Evolutionary conservation across 2,888 invertebrate genomes (phyloP).

Genomic region (Coremacera marginata): DNA sequence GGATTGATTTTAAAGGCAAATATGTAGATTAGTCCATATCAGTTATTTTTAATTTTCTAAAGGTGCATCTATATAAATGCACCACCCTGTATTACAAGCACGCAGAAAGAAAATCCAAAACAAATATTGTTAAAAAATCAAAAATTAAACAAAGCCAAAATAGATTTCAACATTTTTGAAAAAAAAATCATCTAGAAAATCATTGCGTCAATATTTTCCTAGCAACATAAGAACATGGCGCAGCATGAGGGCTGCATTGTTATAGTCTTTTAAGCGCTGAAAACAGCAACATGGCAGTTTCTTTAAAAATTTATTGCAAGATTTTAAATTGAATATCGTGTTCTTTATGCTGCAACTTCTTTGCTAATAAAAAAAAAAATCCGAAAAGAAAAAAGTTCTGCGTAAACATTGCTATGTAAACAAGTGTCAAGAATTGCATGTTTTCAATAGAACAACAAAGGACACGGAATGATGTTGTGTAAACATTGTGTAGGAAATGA

Average conservation of each 20-base stretch:
- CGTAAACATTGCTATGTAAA: slow-evolving; percentile 43
- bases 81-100: no score
- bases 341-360: background rate
- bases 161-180: slow-evolving; percentile 7
- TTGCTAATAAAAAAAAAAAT: background rate
- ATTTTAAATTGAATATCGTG: slow-evolving; percentile 37
- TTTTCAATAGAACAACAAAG: background rate
- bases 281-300: background rate
- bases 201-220: slow-evolving; percentile 11
- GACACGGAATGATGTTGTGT: slow-evolving; percentile 22
- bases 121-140: slow-evolving; percentile 45
- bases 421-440: slow-evolving; percentile 46
- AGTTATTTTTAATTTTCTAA: no score
- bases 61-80: no score
- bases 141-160: slow-evolving; percentile 23
- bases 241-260: slow-evolving; percentile 31
- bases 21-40: no score
- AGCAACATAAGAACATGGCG: background rate
- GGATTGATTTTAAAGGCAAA: no score
- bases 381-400: background rate
- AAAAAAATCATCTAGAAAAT: slow-evolving; percentile 9
- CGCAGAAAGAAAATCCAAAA: slow-evolving; percentile 29
- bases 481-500: slow-evolving; percentile 15
- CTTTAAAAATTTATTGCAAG: background rate
- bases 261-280: background rate